Evolutionary conservation across 1,140 invertebrate genomes (phyloP).

Genomic region (Copidosoma floridanum): DNA sequence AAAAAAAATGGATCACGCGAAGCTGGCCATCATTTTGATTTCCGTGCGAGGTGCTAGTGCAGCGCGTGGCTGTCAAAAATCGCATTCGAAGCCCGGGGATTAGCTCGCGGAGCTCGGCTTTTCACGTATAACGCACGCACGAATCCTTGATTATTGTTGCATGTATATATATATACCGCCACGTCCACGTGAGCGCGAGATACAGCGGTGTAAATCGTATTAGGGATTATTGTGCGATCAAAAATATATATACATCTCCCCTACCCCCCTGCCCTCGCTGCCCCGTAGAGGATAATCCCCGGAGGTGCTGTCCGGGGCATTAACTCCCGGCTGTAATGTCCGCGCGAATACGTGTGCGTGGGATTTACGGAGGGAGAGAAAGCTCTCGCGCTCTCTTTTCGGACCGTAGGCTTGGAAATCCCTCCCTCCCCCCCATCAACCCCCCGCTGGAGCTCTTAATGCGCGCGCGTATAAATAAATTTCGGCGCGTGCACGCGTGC

Average conservation of each 20-base stretch:
- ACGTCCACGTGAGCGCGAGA: constrained; percentile 20
- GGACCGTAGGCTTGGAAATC: not conserved
- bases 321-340: not conserved
- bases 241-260: too few species aligned
- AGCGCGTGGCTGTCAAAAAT: constrained; percentile 16
- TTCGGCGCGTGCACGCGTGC: not conserved
- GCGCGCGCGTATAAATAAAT: not conserved
- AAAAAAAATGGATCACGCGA: too few species aligned
- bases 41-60: not conserved
- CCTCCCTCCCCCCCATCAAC: not conserved
- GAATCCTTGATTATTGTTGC: constrained; percentile 14
- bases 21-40: too few species aligned
- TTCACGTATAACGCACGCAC: not conserved
- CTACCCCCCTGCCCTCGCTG: too few species aligned
- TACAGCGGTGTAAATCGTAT: constrained; percentile 53
- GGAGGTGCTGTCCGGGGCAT: too few species aligned
- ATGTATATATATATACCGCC: not conserved
- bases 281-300: constrained; percentile 51
- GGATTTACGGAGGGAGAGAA: constrained; percentile 6
- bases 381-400: too few species aligned
- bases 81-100: constrained; percentile 3
- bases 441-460: not conserved
- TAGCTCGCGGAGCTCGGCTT: not conserved
- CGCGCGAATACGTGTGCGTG: not conserved
- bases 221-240: constrained; percentile 57